phyloP scores from a whole-genome alignment of 2,797 vertebrate genomes.

The Dicrostonyx torquatus region DNA sequence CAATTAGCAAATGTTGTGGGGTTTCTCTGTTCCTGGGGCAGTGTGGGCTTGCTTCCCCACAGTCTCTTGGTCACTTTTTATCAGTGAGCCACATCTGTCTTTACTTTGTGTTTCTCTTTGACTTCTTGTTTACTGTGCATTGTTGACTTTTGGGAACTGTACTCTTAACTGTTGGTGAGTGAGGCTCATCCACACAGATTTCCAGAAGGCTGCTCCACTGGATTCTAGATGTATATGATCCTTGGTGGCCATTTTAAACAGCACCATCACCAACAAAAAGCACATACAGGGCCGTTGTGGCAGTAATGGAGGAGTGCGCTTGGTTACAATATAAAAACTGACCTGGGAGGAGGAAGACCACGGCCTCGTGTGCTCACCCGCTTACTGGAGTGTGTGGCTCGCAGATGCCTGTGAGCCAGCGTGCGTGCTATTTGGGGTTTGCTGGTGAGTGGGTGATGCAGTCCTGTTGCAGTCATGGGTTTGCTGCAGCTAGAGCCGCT shows the following conservation, averaged over 20 bases:
- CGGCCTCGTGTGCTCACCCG: background rate
- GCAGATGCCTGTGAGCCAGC: rapidly evolving
- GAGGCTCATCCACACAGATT: background rate
- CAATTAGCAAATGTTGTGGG: no score
- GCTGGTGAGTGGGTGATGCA: background rate
- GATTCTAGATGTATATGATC: no score
- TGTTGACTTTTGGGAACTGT: background rate
- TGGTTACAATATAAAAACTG: background rate
- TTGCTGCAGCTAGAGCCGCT: background rate
- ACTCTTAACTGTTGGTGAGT: background rate
- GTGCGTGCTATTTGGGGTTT: background rate
- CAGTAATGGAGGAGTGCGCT: background rate
- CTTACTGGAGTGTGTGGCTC: background rate
- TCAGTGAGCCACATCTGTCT: background rate
- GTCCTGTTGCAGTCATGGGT: rapidly evolving
- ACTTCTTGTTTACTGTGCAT: background rate
- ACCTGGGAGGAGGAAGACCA: background rate
- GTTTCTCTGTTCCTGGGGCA: background rate
- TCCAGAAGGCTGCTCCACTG: background rate
- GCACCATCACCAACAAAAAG: background rate
- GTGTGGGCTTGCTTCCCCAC: background rate
- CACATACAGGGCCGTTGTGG: background rate
- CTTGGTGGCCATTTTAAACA: background rate
- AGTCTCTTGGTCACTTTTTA: background rate
- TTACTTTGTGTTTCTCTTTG: background rate